Conservation (phyloP, 1,140 invertebrate species). For the Bombyx mandarina region DNA sequence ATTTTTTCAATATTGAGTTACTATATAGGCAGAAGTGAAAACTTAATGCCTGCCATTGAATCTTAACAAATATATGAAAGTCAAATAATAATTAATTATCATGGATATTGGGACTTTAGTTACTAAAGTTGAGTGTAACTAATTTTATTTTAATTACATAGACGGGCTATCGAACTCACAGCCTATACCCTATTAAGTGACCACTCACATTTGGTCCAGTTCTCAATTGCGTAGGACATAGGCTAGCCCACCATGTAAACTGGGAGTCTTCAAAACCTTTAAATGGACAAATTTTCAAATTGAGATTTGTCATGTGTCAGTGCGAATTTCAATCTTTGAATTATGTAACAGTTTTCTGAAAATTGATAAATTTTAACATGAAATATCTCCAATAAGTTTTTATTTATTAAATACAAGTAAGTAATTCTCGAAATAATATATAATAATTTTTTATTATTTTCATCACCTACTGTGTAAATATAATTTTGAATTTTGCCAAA, state of each 20-base stretch:
- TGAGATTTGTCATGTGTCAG: neutral
- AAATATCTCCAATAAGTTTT: neutral
- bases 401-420: neutral
- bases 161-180: too few relatives aligned
- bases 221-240: too few relatives aligned
- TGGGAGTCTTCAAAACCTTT: too few relatives aligned
- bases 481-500: constrained; percentile 33
- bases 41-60: constrained; percentile 8
- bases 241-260: too few relatives aligned
- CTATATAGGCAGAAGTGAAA: constrained; percentile 18
- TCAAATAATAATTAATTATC: constrained; percentile 33
- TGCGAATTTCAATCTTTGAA: neutral
- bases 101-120: constrained; percentile 8
- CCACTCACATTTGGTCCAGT: too few relatives aligned
- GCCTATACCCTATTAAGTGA: too few relatives aligned
- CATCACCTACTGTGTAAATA: constrained; percentile 22
- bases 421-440: neutral
- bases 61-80: constrained; percentile 12
- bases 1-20: constrained; percentile 17
- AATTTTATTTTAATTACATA: constrained; percentile 9
- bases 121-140: constrained; percentile 18
- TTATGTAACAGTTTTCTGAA: neutral
- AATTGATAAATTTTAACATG: neutral
- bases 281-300: constrained; percentile 1
- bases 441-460: constrained; percentile 17